Evolutionary conservation across 1,140 invertebrate genomes (phyloP), one percentile per base, ranked within the genome.

Genomic region (Adelges cooleyi): DNA sequence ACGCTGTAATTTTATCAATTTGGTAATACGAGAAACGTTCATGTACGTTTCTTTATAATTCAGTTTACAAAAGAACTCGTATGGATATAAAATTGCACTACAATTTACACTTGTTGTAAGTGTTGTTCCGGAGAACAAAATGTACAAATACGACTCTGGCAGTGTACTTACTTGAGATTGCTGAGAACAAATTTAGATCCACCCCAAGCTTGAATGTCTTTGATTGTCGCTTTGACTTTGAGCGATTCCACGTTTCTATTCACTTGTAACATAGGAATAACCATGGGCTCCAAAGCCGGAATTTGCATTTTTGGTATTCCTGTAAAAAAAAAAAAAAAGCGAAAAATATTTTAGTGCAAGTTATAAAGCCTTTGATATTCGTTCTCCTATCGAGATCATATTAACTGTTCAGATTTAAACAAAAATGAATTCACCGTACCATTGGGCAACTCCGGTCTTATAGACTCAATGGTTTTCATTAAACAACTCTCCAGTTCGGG

Each of bases 241-340:
- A 87, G 72, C 8, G 81, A 77, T 8, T 85, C 80, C n/a, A 82
- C 74, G 38, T 80, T 82, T 67, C 83, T 77, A 69, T 86, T 82
- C 5, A 87, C 76, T 18, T 80, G 25, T 79, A 85, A 73, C 0
- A 79, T 79, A 0, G 83, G 81, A 2, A 86, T 74, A 11, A 74
- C 71, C 65, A 86, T 77, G 0, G 84, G 84, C 68, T 86, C 83
- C 42, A 85, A 68, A 0, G 81, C 72, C 0, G 84, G 84, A 3
- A 85, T 71, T 69, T 81, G 81, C 18, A 85, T 73, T 66, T 82
- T 78, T 0, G 81, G 80, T 6, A 85, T 81, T 1, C 67, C 67
- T 68, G 36, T 6, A 13, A 13, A 62, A 54, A 51, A 27, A 22
- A 33, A 27, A 3, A 51, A 49, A 40, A 18, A 13, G 3, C 40